Evolutionary conservation across 2,888 invertebrate genomes (phyloP).

Genomic region (Luperina testacea): DNA sequence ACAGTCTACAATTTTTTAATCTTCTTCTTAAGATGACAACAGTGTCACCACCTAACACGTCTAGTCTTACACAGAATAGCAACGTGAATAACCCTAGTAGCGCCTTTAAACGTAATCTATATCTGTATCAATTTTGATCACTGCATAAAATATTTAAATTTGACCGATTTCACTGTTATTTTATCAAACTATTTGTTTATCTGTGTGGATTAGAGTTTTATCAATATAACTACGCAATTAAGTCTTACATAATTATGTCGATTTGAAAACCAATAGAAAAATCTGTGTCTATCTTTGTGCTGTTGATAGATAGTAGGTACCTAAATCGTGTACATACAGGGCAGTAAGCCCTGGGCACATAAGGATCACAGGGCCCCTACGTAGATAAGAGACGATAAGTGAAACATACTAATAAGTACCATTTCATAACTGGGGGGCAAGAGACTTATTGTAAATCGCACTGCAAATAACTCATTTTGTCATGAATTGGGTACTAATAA

Average conservation of each 20-base stretch:
- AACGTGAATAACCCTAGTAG: conserved; percentile 13
- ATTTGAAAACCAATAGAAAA: background rate
- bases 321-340: background rate
- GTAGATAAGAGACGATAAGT: too few species aligned
- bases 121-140: conserved; percentile 14
- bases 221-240: conserved; percentile 1
- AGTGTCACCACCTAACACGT: conserved; percentile 10
- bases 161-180: conserved; percentile 14
- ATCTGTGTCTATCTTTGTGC: background rate
- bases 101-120: background rate
- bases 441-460: too few species aligned
- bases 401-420: too few species aligned
- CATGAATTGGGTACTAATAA: too few species aligned
- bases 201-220: conserved; percentile 17
- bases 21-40: background rate
- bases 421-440: too few species aligned
- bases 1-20: background rate
- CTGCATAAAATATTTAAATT: conserved; percentile 11
- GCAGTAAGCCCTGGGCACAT: too few species aligned
- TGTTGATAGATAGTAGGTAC: background rate
- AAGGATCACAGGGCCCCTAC: too few species aligned
- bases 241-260: background rate
- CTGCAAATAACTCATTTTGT: too few species aligned
- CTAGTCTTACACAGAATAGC: background rate
- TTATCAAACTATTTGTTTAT: conserved; percentile 24